Percentiles rank a stretch among this genome's conserved stretches.
Evolutionary conservation across 2,888 invertebrate species (phyloP).

Genomic region (Syrista parreyssii): DNA sequence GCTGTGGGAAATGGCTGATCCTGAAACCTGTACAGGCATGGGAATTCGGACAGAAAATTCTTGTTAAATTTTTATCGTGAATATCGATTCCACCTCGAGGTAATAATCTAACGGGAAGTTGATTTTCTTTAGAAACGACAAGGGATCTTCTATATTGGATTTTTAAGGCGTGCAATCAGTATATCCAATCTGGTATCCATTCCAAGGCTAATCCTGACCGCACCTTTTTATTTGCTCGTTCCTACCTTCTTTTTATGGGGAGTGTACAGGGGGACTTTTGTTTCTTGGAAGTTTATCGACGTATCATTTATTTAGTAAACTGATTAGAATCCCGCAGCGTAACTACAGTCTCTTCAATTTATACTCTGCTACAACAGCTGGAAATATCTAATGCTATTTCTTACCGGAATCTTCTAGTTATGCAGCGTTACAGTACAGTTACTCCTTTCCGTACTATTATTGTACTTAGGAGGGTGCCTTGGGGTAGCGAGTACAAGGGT

Average conservation of each 20-base stretch:
- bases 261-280: not conserved
- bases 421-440: not conserved
- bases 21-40: not conserved
- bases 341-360: not conserved
- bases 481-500: not conserved
- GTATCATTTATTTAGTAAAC: not conserved
- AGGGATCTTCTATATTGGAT: not conserved
- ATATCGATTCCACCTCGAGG: not conserved
- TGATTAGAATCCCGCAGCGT: not conserved
- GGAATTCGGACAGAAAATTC: not conserved
- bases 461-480: not conserved
- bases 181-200: not conserved
- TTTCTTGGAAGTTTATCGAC: not conserved
- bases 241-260: not conserved
- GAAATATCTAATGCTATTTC: not conserved
- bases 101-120: not conserved
- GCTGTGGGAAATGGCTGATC: not conserved
- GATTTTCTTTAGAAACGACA: not conserved
- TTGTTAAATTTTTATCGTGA: not conserved
- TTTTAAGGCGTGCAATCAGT: not conserved
- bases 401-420: not conserved
- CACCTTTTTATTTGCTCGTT: not conserved
- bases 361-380: not conserved
- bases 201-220: not conserved
- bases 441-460: not conserved